phyloP scores from a whole-genome alignment of 2,888 invertebrate species.

The Zygothrica quintamaculata region DNA sequence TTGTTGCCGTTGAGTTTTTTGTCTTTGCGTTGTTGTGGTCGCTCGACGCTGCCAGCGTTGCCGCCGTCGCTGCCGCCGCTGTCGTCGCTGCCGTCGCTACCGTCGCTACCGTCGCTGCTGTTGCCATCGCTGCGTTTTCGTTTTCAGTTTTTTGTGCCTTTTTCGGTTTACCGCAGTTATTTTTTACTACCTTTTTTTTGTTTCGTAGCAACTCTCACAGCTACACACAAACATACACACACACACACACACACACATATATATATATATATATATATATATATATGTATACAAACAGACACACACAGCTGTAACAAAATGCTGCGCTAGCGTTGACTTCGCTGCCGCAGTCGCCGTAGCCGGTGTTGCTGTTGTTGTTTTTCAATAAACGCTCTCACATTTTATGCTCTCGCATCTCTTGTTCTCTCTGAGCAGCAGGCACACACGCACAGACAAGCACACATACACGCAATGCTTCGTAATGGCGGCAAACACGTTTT shows the following conservation, averaged over 20 bases:
- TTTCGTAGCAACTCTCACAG: constrained; percentile 67
- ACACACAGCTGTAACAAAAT: constrained; percentile 50
- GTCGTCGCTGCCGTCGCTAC: constrained; percentile 46
- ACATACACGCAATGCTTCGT: constrained; percentile 28
- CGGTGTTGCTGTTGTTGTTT: constrained; percentile 61
- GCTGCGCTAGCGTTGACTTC: constrained; percentile 42
- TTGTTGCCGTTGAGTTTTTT: constrained; percentile 57
- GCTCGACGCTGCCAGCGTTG: constrained; percentile 14
- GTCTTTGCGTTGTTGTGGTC: constrained; percentile 67
- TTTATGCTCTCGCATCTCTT: constrained; percentile 34
- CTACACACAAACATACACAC: constrained; percentile 40
- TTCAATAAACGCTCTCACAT: constrained; percentile 27
- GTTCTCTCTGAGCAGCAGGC: constrained; percentile 15
- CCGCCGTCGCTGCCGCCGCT: constrained; percentile 51
- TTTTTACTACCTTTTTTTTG: constrained; percentile 81
- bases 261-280: constrained; percentile 36
- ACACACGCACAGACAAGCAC: neutral
- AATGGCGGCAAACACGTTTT: constrained; percentile 79
- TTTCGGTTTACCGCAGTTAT: constrained; percentile 81
- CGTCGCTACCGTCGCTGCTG: constrained; percentile 14
- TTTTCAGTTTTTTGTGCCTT: constrained; percentile 79
- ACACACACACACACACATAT: constrained; percentile 36
- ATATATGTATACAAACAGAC: constrained; percentile 32
- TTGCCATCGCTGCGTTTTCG: constrained; percentile 67
- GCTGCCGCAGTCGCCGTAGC: constrained; percentile 55